Evolutionary conservation across 2,888 invertebrate species (phyloP), one percentile per base, ranked within the genome.

Genomic region (Hypsopygia costalis): DNA sequence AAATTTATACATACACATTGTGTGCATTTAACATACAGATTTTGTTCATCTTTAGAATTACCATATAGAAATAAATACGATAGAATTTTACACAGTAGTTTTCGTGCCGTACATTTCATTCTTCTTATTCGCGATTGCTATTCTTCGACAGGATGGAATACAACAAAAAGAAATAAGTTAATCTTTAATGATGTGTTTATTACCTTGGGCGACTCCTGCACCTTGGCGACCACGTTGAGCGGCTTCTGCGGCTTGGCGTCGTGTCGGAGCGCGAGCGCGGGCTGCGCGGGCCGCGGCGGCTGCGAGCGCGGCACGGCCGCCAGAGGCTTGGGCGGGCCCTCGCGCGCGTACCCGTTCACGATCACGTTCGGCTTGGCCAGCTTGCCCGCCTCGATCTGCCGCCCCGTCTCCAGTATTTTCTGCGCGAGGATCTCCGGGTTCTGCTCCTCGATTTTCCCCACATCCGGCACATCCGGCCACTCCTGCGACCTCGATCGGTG

Each of bases 391-490:
- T 97, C 97, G 44, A 97, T 94, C 82, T 97, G 96, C 1, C 97
- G 90, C 4, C 97, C 96, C 0, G 95, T 96, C 77, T 97, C 97
- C 27, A 97, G 82, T 52, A 97, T 97, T 74, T 97, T 97, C 74
- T 95, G 95, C 0, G 97, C 97, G 39, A 97, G 82, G 37, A 97
- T 91, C 76, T 97, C 97, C 0, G 97, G 97, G 81, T 97, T 97
- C 70, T 96, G 96, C 70, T 97, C 97, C 67, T 97, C 95, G 44
- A 97, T 97, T 79, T 96, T 97, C 1, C 94, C 95, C 37, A 96
- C 92, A 58, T 97, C 96, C 1, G 97, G 96, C 21, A 97, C 94
- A 59, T 96, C 96, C 0, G 96, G 96, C 97, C 97, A 97, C 67
- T 97, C 97, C 65, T 96, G 96, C 0, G 96, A 95, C 1, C 96